Conservation (phyloP, 2,113 vertebrate genomes). For the Callithrix jacchus region DNA sequence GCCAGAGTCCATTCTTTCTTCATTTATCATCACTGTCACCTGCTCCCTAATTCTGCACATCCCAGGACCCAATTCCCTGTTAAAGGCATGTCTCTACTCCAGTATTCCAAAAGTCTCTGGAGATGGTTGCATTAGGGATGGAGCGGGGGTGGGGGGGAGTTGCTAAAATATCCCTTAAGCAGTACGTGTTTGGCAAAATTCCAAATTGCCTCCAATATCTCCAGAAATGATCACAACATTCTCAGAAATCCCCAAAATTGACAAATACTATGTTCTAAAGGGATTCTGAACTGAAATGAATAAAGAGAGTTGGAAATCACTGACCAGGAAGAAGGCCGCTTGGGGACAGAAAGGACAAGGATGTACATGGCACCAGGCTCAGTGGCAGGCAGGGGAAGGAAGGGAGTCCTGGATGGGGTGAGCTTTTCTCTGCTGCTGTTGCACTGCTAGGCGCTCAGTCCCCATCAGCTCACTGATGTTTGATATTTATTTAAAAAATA, state of each 20-base stretch:
- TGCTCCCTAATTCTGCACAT: neutral
- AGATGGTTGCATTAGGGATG: neutral
- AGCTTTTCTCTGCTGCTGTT: neutral
- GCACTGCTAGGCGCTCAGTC: neutral
- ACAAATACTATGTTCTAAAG: neutral
- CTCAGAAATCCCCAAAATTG: neutral
- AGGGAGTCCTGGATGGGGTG: neutral
- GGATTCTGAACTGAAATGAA: neutral
- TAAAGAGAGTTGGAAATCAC: neutral
- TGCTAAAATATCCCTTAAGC: neutral
- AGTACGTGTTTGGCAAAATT: neutral
- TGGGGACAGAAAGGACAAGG: neutral
- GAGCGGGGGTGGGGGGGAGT: rapidly evolving
- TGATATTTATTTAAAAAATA: neutral
- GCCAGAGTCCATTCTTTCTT: neutral
- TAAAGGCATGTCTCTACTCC: neutral
- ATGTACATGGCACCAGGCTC: too few species aligned
- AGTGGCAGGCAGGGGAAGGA: neutral
- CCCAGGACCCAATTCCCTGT: neutral
- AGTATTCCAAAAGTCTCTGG: neutral
- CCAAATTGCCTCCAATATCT: neutral
- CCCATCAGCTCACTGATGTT: neutral
- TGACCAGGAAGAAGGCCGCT: neutral
- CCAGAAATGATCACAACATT: neutral
- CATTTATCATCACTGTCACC: neutral